phyloP scores from a whole-genome alignment of 1,140 invertebrate genomes.

The Pseudomyrmex cubaensis region DNA sequence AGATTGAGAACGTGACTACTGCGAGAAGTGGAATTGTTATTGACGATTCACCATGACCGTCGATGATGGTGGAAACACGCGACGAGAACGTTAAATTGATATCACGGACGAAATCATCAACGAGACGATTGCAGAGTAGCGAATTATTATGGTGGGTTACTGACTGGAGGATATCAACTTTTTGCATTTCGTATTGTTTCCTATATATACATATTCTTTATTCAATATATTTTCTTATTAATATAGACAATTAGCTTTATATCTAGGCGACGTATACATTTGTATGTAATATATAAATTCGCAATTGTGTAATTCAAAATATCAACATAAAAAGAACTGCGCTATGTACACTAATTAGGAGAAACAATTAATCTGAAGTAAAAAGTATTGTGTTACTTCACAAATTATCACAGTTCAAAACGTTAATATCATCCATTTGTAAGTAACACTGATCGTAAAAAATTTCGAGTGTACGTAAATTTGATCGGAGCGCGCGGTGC shows the following conservation, averaged over 20 bases:
- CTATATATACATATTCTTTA: background rate
- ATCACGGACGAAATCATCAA: slow-evolving; percentile 9
- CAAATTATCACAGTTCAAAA: background rate
- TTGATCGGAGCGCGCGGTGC: slow-evolving; percentile 24
- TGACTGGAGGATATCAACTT: slow-evolving; percentile 14
- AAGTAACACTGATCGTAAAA: background rate
- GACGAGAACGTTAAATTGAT: slow-evolving; percentile 45
- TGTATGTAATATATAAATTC: background rate
- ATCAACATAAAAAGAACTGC: background rate
- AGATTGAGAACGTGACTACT: slow-evolving; percentile 6
- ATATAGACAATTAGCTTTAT: background rate
- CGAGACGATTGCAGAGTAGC: slow-evolving; percentile 11
- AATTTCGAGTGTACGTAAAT: slow-evolving; percentile 7
- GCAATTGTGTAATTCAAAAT: background rate
- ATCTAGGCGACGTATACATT: background rate
- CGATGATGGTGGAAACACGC: slow-evolving; percentile 8
- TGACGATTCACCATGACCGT: background rate
- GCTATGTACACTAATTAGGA: background rate
- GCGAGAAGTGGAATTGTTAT: slow-evolving; percentile 34
- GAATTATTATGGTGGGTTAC: background rate
- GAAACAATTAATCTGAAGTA: background rate
- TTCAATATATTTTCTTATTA: background rate
- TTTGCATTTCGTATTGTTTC: slow-evolving; percentile 18
- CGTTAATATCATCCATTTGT: slow-evolving; percentile 25
- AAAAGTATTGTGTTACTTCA: background rate